A percentile compares a stretch with the other conserved stretches of the same genome.
These are phyloP conservation scores for Lepus europaeus DNA, from an alignment of 2,113 vertebrate genomes.

Conservation along the genomic window DNA sequence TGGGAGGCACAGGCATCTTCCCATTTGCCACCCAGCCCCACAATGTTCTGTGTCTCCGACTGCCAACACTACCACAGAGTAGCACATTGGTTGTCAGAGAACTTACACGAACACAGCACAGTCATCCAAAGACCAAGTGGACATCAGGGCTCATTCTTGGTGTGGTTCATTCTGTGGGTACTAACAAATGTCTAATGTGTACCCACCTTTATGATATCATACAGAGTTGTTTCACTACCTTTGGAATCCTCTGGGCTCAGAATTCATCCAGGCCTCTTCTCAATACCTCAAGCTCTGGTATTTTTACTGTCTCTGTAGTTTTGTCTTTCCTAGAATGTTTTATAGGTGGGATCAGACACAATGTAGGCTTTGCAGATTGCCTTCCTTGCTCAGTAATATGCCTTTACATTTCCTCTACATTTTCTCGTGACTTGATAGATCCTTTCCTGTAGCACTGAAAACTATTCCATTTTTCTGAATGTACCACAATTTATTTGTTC, in stretches of 20 bases:
- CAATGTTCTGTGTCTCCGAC: neutral
- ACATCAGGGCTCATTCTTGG: neutral
- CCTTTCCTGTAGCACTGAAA: neutral
- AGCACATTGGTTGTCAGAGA: neutral
- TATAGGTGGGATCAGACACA: neutral
- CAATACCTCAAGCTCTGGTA: neutral
- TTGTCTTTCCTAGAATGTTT: neutral
- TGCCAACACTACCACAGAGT: neutral
- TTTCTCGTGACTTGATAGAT: neutral
- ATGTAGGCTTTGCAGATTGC: neutral
- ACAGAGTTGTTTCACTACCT: neutral
- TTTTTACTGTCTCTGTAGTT: neutral
- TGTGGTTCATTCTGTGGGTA: accelerated
- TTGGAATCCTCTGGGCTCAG: neutral
- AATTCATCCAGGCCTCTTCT: neutral
- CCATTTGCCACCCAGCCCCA: accelerated
- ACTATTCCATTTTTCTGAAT: neutral
- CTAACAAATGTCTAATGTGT: neutral
- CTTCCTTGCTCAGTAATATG: neutral
- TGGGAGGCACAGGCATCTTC: neutral
- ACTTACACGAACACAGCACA: neutral
- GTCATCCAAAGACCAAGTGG: neutral
- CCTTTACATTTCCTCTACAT: neutral
- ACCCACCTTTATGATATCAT: neutral
- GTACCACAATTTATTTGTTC: neutral